These are phyloP conservation scores for Megalops cyprinoides DNA, from an alignment of 2,797 vertebrate genomes.

Conservation along the genomic window DNA sequence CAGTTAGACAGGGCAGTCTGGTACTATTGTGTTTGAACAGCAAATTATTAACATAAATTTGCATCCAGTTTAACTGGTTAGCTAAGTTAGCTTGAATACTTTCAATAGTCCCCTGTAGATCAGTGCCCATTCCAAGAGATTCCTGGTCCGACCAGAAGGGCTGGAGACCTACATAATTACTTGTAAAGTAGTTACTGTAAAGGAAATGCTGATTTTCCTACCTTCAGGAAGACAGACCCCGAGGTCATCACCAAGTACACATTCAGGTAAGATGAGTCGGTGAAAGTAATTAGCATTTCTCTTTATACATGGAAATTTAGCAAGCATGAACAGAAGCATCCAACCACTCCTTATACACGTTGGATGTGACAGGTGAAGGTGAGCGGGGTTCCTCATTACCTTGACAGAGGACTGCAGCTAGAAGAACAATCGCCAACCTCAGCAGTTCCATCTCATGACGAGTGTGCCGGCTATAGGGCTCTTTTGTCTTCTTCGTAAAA, in stretches of 20 bases:
- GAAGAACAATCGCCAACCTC: constrained; percentile 32
- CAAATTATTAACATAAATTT: too few relatives aligned
- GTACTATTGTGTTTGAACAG: not conserved
- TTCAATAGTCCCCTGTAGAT: not conserved
- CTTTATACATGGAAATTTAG: too few relatives aligned
- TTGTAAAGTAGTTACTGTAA: not conserved
- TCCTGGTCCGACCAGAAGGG: not conserved
- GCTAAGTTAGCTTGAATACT: too few relatives aligned
- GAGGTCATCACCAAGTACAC: not conserved
- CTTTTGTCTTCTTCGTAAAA: not conserved
- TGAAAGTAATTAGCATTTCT: not conserved
- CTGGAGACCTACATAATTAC: too few relatives aligned
- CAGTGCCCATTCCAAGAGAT: not conserved
- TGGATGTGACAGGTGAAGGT: too few relatives aligned
- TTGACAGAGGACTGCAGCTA: constrained; percentile 41
- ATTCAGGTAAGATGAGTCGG: not conserved
- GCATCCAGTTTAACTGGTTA: too few relatives aligned
- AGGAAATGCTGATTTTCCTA: not conserved
- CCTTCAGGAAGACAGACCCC: not conserved
- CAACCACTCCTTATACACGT: too few relatives aligned
- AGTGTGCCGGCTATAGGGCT: not conserved
- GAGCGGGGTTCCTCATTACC: constrained; percentile 50
- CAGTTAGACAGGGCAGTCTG: not conserved
- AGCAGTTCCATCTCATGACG: constrained; percentile 44
- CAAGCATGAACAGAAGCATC: not conserved